Percentiles rank a stretch among this genome's conserved stretches.
These are phyloP conservation scores for Cantharis rufa DNA, from an alignment of 2,888 invertebrate species.

Conservation along the genomic window DNA sequence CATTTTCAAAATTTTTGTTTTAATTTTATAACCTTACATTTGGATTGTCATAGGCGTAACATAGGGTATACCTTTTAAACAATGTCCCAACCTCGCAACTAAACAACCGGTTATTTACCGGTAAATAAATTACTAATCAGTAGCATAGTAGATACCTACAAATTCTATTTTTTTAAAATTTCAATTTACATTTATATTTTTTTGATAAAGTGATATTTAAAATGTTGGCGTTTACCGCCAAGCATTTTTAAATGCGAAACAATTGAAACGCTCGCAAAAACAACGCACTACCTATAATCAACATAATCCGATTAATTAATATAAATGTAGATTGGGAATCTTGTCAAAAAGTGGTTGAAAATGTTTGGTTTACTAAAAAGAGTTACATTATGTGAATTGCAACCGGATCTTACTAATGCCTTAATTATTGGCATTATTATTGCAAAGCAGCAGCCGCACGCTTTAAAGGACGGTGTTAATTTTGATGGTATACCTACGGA, in stretches of 20 bases:
- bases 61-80: neutral
- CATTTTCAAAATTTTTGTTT: constrained; percentile 10
- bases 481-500: constrained; percentile 60
- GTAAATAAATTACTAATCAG: no score
- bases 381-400: constrained; percentile 45
- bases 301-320: constrained; percentile 23
- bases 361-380: constrained; percentile 35
- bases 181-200: no score
- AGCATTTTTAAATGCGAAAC: neutral
- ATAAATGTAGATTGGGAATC: constrained; percentile 24
- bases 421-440: constrained; percentile 65
- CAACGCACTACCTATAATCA: neutral
- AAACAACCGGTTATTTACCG: no score
- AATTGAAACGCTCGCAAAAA: neutral
- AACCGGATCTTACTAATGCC: constrained; percentile 44
- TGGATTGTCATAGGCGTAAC: neutral
- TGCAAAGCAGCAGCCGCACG: constrained; percentile 65
- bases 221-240: no score
- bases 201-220: no score
- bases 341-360: neutral
- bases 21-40: neutral
- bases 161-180: no score
- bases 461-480: constrained; percentile 46
- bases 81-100: no score
- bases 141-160: no score